Evolutionary conservation across 1,140 invertebrate genomes (phyloP), one percentile per base, ranked within the genome.

Genomic region (Drosophila sechellia): DNA sequence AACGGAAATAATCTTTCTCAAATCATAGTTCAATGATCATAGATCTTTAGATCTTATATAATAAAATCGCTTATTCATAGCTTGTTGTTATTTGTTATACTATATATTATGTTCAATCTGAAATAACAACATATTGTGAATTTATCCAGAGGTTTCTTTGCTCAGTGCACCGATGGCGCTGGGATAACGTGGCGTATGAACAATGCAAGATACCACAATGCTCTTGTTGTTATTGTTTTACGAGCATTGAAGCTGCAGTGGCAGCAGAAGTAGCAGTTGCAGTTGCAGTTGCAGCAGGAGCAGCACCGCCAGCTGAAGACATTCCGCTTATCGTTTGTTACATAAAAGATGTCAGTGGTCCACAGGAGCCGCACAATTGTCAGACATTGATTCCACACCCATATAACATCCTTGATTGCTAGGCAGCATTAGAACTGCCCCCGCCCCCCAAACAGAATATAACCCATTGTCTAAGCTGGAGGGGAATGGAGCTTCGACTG

Each of bases 191-290:
- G 81, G 78, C 81, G 65, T 87, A 85, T 85, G 84, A 86, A 86
- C 83, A 86, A 86, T 86, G 83, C 75, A 78, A 71, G 49, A 81
- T 68, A 53, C 75, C 75, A 87, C 83, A 86, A 81, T 87, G 83
- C 64, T 42, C 49, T 57, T 78, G 72, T 80, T 86, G 83, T 86
- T 86, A 87, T 86, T 86, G 83, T 86, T 86, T 77, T 79, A 81
- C 58, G 49, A 52, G 15, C 49, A 52, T 13, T 42, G 52, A 58
- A 69, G 63, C 58, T 15, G 53, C 50, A 27, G n/a, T 11, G 37
- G 57, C 20, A 37, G 12, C 1, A 77, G 60, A 12, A 43, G 25
- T 10, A 34, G 60, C 20, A 56, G 53, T 20, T 34, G 61, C 15
- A 64, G 4, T 20, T 25, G 54, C 39, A 45, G 22, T 11, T 39